phyloP scores from a whole-genome alignment of 2,888 invertebrate genomes.

The Platycheirus rosarum region DNA sequence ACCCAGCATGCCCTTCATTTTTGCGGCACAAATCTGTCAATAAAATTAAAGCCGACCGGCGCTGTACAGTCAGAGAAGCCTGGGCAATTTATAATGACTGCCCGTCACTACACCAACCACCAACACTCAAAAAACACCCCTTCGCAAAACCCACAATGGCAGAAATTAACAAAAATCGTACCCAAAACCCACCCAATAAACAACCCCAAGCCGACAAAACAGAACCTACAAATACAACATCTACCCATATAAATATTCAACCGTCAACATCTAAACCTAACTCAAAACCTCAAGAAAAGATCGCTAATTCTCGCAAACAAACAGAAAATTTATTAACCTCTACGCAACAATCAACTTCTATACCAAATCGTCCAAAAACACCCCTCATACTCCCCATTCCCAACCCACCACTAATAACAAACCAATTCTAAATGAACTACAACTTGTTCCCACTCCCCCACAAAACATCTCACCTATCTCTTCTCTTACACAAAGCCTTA shows the following conservation, averaged over 20 bases:
- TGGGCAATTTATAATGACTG: not conserved
- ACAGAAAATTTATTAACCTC: not conserved
- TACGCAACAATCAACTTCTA: not conserved
- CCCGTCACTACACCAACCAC: not conserved
- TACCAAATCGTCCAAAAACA: not conserved
- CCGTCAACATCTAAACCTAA: not conserved
- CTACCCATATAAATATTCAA: not conserved
- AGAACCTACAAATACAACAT: not conserved
- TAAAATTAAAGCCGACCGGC: conserved; percentile 4
- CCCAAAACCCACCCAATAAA: not conserved
- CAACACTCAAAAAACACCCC: not conserved
- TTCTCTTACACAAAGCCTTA: not conserved
- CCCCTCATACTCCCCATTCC: no score
- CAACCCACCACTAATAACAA: no score
- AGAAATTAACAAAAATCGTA: not conserved
- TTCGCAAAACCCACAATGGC: not conserved
- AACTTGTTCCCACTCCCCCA: not conserved
- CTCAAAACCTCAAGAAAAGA: not conserved
- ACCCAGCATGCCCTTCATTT: not conserved
- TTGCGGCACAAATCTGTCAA: not conserved
- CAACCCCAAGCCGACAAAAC: not conserved
- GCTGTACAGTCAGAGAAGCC: not conserved
- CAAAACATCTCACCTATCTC: not conserved
- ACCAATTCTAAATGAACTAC: no score
- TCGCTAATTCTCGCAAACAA: not conserved